Percentiles rank a stretch among this genome's conserved stretches.
Evolutionary conservation across 2,888 invertebrate genomes (phyloP).

Genomic region (Gymnocheta viridis): DNA sequence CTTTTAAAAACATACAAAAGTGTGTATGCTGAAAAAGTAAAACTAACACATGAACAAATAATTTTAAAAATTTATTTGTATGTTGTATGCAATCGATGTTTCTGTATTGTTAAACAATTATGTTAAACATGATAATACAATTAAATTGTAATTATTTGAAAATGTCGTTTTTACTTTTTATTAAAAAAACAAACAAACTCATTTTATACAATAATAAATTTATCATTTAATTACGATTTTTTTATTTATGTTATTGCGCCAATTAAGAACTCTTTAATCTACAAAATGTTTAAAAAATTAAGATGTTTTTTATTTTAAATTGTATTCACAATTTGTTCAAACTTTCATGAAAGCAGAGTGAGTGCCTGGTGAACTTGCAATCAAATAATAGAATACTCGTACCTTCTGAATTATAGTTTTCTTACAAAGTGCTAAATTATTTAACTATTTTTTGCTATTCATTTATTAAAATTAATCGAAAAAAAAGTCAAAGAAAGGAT

Average conservation of each 20-base stretch:
- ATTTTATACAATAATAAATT: not conserved
- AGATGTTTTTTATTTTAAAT: too few relatives aligned
- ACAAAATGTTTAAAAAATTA: too few relatives aligned
- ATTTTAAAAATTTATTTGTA: not conserved
- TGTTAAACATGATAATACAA: conserved; percentile 68
- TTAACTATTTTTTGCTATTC: too few relatives aligned
- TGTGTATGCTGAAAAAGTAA: not conserved
- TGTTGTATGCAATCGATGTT: conserved; percentile 35
- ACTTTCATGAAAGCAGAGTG: too few relatives aligned
- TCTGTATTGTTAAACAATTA: conserved; percentile 53
- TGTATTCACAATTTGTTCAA: too few relatives aligned
- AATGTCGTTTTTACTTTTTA: not conserved
- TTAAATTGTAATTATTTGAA: conserved; percentile 65
- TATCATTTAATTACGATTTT: not conserved
- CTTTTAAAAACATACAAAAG: not conserved
- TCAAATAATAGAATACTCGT: too few relatives aligned
- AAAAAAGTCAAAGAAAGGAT: not conserved
- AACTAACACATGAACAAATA: not conserved
- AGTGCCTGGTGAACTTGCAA: too few relatives aligned
- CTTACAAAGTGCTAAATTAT: too few relatives aligned
- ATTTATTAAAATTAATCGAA: not conserved
- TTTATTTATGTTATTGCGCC: too few relatives aligned
- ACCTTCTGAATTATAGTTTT: too few relatives aligned
- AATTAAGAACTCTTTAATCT: too few relatives aligned
- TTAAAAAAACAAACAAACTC: not conserved